phyloP scores from a whole-genome alignment of 2,113 vertebrate genomes.

The Chamaea fasciata region DNA sequence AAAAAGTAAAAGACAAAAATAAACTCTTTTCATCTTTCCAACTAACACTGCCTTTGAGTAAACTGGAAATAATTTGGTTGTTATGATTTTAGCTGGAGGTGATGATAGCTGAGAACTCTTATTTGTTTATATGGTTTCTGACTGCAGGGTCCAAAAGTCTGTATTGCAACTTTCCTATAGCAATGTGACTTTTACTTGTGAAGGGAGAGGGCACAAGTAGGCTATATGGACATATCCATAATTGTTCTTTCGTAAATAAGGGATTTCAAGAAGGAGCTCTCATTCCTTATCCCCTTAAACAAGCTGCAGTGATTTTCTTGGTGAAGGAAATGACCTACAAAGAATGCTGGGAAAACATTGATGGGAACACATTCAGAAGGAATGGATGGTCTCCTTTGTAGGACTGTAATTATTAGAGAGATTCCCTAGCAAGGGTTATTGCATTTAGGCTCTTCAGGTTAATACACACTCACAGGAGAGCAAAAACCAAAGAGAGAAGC shows the following conservation, averaged over 20 bases:
- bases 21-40: not conserved
- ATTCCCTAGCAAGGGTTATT: not conserved
- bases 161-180: not conserved
- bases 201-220: not conserved
- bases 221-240: not conserved
- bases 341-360: not conserved
- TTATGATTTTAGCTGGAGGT: constrained; percentile 7
- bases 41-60: not conserved
- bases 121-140: not conserved
- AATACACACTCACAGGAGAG: not conserved
- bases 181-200: not conserved
- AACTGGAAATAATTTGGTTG: not conserved
- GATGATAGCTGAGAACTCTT: not conserved
- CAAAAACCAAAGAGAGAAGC: not conserved
- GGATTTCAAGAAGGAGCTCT: not conserved
- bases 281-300: not conserved
- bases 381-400: not conserved
- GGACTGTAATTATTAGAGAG: not conserved
- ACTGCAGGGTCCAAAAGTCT: not conserved
- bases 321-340: not conserved
- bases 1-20: constrained; percentile 11
- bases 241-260: not conserved
- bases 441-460: not conserved
- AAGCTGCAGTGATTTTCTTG: not conserved
- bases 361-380: not conserved